Base-by-base conservation (phyloP, 2,797 vertebrate genomes). In the Scarus forsteni region DNA sequence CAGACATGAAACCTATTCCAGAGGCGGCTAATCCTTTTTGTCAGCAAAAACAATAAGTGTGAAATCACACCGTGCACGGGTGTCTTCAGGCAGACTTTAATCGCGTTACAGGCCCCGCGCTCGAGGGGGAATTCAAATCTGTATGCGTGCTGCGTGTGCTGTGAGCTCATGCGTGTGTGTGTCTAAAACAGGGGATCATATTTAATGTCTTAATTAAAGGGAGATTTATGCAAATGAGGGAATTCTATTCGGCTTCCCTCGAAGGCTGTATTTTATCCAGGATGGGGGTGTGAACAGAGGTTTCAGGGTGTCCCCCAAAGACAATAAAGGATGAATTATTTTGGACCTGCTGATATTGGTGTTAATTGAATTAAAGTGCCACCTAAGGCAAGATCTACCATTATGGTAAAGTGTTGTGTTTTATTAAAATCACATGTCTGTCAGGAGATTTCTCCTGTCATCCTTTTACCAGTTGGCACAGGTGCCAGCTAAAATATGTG, bases 141-240 rank as follows among this genome's bases (percentile, higher is more conserved):
- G 63, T 51, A 66, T 60, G 61, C 45, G 58, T 46, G 70, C 45
- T 10, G 45, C 8, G 43, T 75, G 44, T 77, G 63, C 52, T 70
- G 50, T 76, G 63, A 64, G 65, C 45, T 64, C 57, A 59, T 60
- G 46, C 36, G 27, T 67, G 69, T 66, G 69, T 66, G 64, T 53
- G 65, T 75, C 60, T 73, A 15, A 19, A 66, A 59, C 58, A 63
- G 48, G 64, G 74, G 71, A 89, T 85, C 77, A 74, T 80, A 79
- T 89, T 89, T 87, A 89, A 91, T 83, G 83, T 91, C 85, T 90
- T 90, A 90, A 93, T 93, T 92, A 92, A 75, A 67, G 56, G 64
- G 39, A 54, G 60, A 83, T 90, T 88, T 80, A 90, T 91, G 85
- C 75, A 89, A 91, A 92, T 85, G 16, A 79, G 64, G 49, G 51